Evolutionary conservation across 2,797 vertebrate species (phyloP).

Genomic region (Falco concolor): DNA sequence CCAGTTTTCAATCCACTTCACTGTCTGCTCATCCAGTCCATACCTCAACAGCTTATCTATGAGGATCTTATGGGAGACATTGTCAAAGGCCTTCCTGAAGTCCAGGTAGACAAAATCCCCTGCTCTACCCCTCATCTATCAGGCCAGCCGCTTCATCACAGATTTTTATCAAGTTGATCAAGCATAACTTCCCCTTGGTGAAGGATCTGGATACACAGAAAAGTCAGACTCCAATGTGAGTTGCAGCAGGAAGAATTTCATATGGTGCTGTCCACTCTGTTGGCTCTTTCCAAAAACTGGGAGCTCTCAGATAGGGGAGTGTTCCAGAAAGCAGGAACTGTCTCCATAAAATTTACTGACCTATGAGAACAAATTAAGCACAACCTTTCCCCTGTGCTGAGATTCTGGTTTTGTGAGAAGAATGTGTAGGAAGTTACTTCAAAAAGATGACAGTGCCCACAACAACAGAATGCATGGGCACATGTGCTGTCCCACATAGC

Average conservation of each 20-base stretch:
- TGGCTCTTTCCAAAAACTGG: not conserved
- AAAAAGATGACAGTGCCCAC: not conserved
- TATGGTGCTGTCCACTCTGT: not conserved
- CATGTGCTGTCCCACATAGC: not conserved
- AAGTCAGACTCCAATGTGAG: fast-evolving
- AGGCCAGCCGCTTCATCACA: not conserved
- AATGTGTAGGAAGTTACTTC: not conserved
- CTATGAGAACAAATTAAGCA: not conserved
- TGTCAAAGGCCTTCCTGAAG: not conserved
- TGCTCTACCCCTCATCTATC: not conserved
- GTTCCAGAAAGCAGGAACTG: not conserved
- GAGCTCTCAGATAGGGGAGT: not conserved
- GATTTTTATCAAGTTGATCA: not conserved
- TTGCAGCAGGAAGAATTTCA: not conserved
- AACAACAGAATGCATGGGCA: not conserved
- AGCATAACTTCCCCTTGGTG: not conserved
- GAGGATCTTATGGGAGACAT: not conserved
- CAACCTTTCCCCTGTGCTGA: not conserved
- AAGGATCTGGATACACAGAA: not conserved
- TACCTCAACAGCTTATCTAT: not conserved
- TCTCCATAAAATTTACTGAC: not conserved
- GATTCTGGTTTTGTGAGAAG: not conserved
- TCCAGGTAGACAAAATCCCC: not conserved
- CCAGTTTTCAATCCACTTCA: not conserved
- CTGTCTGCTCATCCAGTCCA: not conserved